Evolutionary conservation across 37 sponge, comb jelly and placozoan genomes (phyloP).

Genomic region (Mnemiopsis leidyi): DNA sequence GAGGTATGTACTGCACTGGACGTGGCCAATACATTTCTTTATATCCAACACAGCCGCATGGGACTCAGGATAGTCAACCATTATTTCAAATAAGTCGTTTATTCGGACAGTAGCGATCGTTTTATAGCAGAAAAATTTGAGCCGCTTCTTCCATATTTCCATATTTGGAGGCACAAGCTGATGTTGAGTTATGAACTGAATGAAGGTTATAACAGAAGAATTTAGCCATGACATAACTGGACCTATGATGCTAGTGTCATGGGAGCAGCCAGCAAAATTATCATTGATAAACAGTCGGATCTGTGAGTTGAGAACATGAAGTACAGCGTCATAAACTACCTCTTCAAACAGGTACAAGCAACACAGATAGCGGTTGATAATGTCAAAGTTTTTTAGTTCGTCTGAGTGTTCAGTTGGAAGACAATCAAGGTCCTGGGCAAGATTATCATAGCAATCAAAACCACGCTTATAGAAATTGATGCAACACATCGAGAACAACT

Average conservation of each 20-base stretch:
- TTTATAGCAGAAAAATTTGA: slow-evolving; percentile 61
- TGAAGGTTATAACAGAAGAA: slow-evolving; percentile 6
- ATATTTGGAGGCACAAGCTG: background rate
- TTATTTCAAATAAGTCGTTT: slow-evolving; percentile 84
- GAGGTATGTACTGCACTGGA: slow-evolving; percentile 10
- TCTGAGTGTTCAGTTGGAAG: background rate
- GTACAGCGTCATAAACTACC: slow-evolving; percentile 10
- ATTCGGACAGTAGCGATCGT: slow-evolving; percentile 71
- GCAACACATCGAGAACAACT: background rate
- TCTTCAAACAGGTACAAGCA: background rate
- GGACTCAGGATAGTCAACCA: slow-evolving; percentile 90
- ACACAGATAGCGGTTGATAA: background rate
- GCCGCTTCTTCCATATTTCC: slow-evolving; percentile 54
- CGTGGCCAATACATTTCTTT: slow-evolving; percentile 65
- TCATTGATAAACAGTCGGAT: slow-evolving; percentile 3
- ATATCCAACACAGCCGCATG: slow-evolving; percentile 79
- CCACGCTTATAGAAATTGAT: background rate
- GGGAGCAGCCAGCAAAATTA: slow-evolving; percentile 21
- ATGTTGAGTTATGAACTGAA: slow-evolving; percentile 23
- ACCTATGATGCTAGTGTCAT: slow-evolving; percentile 23
- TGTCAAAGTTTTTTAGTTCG: slow-evolving; percentile 32
- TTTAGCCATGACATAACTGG: slow-evolving; percentile 8
- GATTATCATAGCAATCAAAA: slow-evolving; percentile 4
- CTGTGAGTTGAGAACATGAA: slow-evolving; percentile 4
- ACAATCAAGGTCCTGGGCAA: background rate